phyloP scores from a whole-genome alignment of 2,113 vertebrate species.

The Myotis brandtii region DNA sequence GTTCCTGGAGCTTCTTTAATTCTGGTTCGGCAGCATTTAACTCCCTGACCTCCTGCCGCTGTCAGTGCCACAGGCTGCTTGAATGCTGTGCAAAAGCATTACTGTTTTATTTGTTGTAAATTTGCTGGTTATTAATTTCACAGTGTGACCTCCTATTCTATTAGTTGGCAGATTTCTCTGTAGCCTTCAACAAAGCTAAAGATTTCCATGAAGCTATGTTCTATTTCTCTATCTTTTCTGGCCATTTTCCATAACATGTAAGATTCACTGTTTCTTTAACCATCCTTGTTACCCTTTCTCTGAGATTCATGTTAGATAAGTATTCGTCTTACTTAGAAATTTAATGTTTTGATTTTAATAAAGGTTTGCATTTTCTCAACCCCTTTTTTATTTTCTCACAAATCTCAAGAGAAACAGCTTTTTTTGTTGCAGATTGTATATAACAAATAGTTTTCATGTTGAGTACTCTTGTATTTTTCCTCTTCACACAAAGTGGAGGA shows the following conservation, averaged over 20 bases:
- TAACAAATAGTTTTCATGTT: neutral
- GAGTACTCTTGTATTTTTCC: conserved; percentile 30
- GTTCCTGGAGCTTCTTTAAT: conserved; percentile 11
- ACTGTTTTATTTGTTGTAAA: conserved; percentile 80
- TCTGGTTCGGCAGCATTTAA: conserved; percentile 42
- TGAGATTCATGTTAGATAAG: neutral
- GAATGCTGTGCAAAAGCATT: conserved; percentile 68
- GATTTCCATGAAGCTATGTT: conserved; percentile 52
- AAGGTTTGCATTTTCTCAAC: conserved; percentile 19
- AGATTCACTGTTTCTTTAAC: neutral
- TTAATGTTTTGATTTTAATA: conserved; percentile 46
- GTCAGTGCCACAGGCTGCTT: conserved; percentile 67
- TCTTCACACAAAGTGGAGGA: neutral
- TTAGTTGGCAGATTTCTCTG: conserved; percentile 71
- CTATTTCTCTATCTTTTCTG: neutral
- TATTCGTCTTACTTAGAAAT: neutral
- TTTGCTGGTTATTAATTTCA: conserved; percentile 83
- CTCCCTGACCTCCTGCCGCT: conserved; percentile 62
- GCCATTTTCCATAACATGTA: neutral
- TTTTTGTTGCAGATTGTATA: neutral
- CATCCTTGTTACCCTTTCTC: neutral
- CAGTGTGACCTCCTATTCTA: conserved; percentile 73
- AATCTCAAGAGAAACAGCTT: neutral
- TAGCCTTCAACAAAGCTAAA: conserved; percentile 57
- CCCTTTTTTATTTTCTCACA: conserved; percentile 36